These are phyloP conservation scores for Potamilus streckersoni DNA, from an alignment of 1,140 invertebrate species.

Conservation along the genomic window DNA sequence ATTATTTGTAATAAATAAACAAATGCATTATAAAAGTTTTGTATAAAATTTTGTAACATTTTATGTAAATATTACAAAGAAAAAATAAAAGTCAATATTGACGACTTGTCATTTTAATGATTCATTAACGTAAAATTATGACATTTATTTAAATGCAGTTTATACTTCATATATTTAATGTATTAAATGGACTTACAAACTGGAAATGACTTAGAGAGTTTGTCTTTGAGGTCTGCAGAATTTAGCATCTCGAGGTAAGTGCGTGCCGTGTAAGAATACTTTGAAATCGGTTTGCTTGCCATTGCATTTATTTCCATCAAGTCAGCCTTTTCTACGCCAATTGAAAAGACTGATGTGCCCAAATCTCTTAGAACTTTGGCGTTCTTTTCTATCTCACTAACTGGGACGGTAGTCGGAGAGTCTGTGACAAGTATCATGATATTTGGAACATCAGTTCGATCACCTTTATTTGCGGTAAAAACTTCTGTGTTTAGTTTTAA, in stretches of 20 bases:
- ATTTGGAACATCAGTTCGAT: conserved; percentile 47
- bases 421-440: conserved; percentile 53
- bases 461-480: conserved; percentile 36
- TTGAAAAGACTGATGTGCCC: conserved; percentile 11
- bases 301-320: conserved; percentile 10
- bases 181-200: conserved; percentile 20
- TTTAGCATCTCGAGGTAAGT: conserved; percentile 5
- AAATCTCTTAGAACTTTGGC: background rate
- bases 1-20: too few relatives aligned
- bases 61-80: too few relatives aligned
- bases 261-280: conserved; percentile 7
- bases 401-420: conserved; percentile 22
- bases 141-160: too few relatives aligned
- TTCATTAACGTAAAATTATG: too few relatives aligned
- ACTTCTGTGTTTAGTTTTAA: conserved; percentile 13
- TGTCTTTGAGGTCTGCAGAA: conserved; percentile 7
- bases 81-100: too few relatives aligned
- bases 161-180: too few relatives aligned
- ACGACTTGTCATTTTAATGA: too few relatives aligned
- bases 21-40: too few relatives aligned
- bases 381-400: background rate
- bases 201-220: conserved; percentile 6
- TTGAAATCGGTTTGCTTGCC: conserved; percentile 2
- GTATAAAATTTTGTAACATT: too few relatives aligned
- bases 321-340: conserved; percentile 18